These are phyloP conservation scores for Pogonomyrmex californicus DNA, from an alignment of 1,140 invertebrate species.

Conservation along the genomic window DNA sequence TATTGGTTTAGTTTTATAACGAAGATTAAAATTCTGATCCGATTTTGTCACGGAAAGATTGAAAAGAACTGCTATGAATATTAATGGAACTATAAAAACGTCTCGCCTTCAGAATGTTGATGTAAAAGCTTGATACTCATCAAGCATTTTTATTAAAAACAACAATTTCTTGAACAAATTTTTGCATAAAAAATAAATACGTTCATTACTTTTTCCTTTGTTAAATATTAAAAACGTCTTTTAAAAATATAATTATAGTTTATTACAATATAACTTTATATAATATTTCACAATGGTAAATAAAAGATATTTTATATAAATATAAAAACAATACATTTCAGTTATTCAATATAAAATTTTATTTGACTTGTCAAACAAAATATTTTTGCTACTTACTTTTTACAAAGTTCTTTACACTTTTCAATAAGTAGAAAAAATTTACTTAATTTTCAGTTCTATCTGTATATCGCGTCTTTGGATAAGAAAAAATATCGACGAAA, in stretches of 20 bases:
- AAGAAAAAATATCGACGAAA: slow-evolving; percentile 8
- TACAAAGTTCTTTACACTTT: slow-evolving; percentile 60
- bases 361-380: slow-evolving; percentile 16
- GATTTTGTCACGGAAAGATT: neutral
- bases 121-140: neutral
- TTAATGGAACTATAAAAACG: slow-evolving; percentile 24
- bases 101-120: neutral
- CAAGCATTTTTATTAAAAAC: neutral
- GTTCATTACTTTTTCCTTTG: neutral
- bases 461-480: slow-evolving; percentile 32
- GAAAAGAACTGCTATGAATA: slow-evolving; percentile 10
- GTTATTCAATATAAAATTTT: neutral
- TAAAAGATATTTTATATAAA: slow-evolving; percentile 18
- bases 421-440: slow-evolving; percentile 67
- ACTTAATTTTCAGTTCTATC: slow-evolving; percentile 40
- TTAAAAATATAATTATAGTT: neutral
- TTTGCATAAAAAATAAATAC: slow-evolving; percentile 17
- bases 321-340: neutral
- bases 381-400: slow-evolving; percentile 61
- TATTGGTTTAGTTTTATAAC: neutral
- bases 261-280: neutral
- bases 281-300: too few relatives aligned
- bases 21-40: slow-evolving; percentile 17
- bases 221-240: neutral
- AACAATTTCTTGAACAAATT: neutral